Evolutionary conservation across 2,113 vertebrate species (phyloP), one percentile per base, ranked within the genome.

Genomic region (Labeo catla): DNA sequence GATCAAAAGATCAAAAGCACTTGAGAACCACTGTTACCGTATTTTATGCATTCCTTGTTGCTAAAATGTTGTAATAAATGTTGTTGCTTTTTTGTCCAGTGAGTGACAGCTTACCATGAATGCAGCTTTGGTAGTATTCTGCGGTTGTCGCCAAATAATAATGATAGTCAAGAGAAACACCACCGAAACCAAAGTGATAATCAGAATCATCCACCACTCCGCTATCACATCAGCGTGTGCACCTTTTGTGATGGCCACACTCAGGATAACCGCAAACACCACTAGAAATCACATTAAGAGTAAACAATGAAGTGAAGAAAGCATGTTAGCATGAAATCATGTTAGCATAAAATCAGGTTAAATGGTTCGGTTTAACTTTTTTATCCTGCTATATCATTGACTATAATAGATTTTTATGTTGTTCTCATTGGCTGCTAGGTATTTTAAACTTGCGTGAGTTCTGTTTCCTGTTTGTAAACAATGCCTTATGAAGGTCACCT

Each of bases 131-230:
- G 89, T 85, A 73, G 0, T 23, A 86, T 85, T 96, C 90, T 96
- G 96, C 16, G 96, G 96, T 81, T 97, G 96, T 90, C 94, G 95
- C 96, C 95, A 95, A 90, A 97, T 91, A 85, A 96, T 86, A 5
- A 93, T 47, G 16, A 92, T 74, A 0, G 11, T 43, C 54, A 95
- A 47, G 65, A 95, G 79, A 23, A 96, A 88, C 82, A 92, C 87
- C 70, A 95, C 81, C 12, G 43, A 6, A 43, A 94, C 73, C 45
- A 89, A 85, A 87, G 91, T 90, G 11, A 93, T 88, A 49, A 91
- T 91, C 45, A 93, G 45, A 54, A 95, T 88, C 89, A 94, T 95
- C 95, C 95, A 95, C 89, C 92, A 92, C 50, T 89, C 78, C 1
- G 88, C 83, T 1, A 86, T 89, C n/a, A 1, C 3, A 74, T 95